Evolutionary conservation across 2,113 vertebrate genomes (phyloP).

Genomic region (Tapirus terrestris): DNA sequence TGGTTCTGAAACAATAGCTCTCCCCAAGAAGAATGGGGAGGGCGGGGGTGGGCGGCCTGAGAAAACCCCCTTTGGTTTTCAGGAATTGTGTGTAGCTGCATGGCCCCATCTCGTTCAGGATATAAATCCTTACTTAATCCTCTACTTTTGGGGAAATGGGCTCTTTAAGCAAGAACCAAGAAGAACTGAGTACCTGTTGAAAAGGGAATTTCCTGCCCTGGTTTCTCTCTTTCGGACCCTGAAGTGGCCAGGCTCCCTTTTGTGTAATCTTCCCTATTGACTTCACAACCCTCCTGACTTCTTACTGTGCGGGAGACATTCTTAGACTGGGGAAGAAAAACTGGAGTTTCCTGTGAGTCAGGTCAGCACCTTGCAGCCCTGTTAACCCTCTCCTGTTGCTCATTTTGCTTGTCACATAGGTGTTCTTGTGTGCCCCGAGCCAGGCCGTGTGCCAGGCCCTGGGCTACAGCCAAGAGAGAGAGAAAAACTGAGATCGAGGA

Average conservation of each 20-base stretch:
- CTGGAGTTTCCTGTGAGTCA: slow-evolving; percentile 12
- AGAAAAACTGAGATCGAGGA: neutral
- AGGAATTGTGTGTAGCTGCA: neutral
- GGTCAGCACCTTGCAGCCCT: neutral
- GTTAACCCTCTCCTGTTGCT: neutral
- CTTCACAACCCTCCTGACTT: neutral
- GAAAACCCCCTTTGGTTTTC: neutral
- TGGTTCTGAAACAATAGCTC: neutral
- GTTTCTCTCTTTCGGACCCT: neutral
- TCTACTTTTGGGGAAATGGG: neutral
- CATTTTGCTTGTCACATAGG: neutral
- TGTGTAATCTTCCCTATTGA: neutral
- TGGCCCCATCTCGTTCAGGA: neutral
- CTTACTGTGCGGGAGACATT: neutral
- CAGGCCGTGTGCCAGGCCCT: neutral
- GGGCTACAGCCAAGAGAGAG: neutral
- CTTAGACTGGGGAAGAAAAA: neutral
- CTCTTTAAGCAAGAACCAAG: neutral
- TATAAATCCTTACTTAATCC: neutral
- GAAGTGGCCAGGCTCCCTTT: neutral
- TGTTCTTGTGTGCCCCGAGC: neutral
- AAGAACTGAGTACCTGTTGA: neutral
- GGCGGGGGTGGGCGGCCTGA: neutral
- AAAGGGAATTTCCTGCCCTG: neutral
- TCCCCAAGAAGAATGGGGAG: neutral